Percentiles rank a stretch among this genome's conserved stretches.
These are phyloP conservation scores for Agonopterix arenella DNA, from an alignment of 2,888 invertebrate genomes.

Conservation along the genomic window DNA sequence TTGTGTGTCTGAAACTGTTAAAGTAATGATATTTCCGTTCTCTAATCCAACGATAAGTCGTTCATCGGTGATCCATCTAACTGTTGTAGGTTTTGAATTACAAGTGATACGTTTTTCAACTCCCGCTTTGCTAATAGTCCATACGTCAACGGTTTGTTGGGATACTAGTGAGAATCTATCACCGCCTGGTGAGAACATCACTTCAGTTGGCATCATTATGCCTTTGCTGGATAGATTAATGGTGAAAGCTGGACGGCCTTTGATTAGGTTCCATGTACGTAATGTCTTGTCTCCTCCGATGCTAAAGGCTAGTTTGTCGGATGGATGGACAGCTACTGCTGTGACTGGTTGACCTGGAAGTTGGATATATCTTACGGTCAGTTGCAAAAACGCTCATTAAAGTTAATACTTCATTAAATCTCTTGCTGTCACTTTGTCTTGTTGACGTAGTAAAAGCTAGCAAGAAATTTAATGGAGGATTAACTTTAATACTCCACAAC, in stretches of 20 bases:
- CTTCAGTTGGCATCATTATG: constrained; percentile 63
- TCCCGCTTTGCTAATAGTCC: constrained; percentile 87
- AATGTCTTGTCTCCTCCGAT: constrained; percentile 90
- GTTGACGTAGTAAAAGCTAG: too few species aligned
- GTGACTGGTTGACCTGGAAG: constrained; percentile 79
- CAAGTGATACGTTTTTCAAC: constrained; percentile 81
- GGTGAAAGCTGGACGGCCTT: constrained; percentile 92
- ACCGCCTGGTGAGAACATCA: constrained; percentile 87
- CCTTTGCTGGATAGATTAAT: constrained; percentile 88
- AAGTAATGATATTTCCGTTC: constrained; percentile 81
- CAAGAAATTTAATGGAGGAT: too few species aligned
- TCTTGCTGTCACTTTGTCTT: too few species aligned
- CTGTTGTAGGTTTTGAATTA: constrained; percentile 81
- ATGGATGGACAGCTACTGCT: constrained; percentile 89
- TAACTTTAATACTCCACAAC: too few species aligned
- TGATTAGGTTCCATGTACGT: constrained; percentile 95
- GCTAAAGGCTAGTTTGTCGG: constrained; percentile 91
- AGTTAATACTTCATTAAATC: too few species aligned
- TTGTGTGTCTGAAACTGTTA: constrained; percentile 71
- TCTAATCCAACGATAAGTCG: constrained; percentile 84
- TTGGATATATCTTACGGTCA: too few species aligned
- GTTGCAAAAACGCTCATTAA: too few species aligned
- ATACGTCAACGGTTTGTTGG: constrained; percentile 85
- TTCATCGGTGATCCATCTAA: constrained; percentile 81
- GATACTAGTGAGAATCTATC: constrained; percentile 85